Base-by-base conservation (phyloP, 2,113 vertebrate genomes). In the Micronycteris hirsuta region DNA sequence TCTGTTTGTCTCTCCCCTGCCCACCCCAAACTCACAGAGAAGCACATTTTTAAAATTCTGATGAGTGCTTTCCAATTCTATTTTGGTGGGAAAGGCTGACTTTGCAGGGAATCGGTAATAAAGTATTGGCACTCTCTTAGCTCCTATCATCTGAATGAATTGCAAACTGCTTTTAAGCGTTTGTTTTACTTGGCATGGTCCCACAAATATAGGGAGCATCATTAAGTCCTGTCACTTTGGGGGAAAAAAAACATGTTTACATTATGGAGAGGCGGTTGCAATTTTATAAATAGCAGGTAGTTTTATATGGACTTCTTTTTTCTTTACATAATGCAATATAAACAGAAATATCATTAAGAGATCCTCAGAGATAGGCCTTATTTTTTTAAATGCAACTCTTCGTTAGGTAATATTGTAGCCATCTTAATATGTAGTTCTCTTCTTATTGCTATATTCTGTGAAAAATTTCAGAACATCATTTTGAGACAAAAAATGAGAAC, bases 41-140 rank as follows among this genome's bases (percentile, higher is more conserved):
- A 93, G 65, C 74, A 74, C 67, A 83, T 78, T 96, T 93, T 41
- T 31, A 86, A 82, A 95, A 88, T 82, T 93, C 81, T 70, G 85
- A 88, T 76, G 87, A 93, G 56, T 65, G 14, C 56, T 52, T 96
- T 73, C 83, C 58, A 86, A 4, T 90, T 91, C 93, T 85, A 6
- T 92, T 95, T 92, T 86, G 61, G 81, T 91, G 33, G 56, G 74
- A 86, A 86, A 86, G 80, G 82, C 81, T 89, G 83, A 88, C 16
- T 65, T 91, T 93, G 65, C 83, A 68, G 58, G 74, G 90, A 82
- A 88, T 76, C 52, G 33, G 26, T 90, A 26, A 82, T 90, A 45
- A 94, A 93, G 43, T 89, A 45, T 82, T 47, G 58, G 26, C 22
- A 58, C 13, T 89, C 11, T 82, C 41, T 88, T 78, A 38, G n/a